Evolutionary conservation across 2,797 vertebrate genomes (phyloP).

Genomic region (Anguilla megastoma): DNA sequence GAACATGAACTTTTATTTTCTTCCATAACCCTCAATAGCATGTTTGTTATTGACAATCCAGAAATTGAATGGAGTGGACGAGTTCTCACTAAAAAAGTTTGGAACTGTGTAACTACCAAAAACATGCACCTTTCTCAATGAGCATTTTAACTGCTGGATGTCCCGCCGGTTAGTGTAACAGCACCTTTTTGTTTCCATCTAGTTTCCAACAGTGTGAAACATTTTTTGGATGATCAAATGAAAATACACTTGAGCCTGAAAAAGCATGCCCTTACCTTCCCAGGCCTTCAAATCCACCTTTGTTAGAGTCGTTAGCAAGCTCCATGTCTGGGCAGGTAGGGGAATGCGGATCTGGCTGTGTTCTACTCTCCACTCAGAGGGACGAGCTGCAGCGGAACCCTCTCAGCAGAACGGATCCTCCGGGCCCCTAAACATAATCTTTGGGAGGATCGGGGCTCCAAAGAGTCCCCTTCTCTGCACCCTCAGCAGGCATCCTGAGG

Average conservation of each 20-base stretch:
- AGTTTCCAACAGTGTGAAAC: neutral
- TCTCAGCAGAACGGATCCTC: neutral
- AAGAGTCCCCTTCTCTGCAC: neutral
- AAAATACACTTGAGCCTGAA: neutral
- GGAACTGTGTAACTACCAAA: neutral
- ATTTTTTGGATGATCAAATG: neutral
- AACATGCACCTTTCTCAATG: neutral
- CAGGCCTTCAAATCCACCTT: conserved; percentile 3
- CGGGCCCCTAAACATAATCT: no score
- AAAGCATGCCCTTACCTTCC: neutral
- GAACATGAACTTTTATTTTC: neutral
- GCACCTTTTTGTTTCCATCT: conserved; percentile 5
- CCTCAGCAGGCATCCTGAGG: neutral
- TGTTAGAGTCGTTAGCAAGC: neutral
- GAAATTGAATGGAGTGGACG: neutral
- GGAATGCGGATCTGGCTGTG: conserved; percentile 21
- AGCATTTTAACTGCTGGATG: neutral
- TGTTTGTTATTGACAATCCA: neutral
- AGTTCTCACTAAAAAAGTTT: neutral
- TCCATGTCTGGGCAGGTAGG: conserved; percentile 25
- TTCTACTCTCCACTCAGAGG: conserved; percentile 18
- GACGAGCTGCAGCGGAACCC: neutral
- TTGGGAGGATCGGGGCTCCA: neutral
- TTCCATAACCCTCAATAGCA: neutral
- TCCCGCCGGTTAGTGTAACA: neutral